Evolutionary conservation across 2,113 vertebrate species (phyloP), one percentile per base, ranked within the genome.

Genomic region (Thinocorus orbignyianus): DNA sequence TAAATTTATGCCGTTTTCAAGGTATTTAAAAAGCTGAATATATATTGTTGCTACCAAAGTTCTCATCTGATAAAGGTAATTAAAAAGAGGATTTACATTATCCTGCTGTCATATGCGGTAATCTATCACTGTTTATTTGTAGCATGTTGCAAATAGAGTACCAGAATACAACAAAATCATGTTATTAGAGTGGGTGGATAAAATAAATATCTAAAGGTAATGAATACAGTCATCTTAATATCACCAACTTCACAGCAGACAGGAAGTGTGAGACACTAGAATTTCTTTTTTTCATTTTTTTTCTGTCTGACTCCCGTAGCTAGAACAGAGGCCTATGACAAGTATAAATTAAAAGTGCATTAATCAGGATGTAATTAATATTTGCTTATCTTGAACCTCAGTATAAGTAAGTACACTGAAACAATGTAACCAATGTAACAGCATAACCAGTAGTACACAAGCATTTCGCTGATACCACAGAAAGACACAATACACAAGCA

Each of bases 221-320:
- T 19, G 12, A 41, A 24, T 69, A 44, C 2, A 1, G 17, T 24
- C 35, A 13, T 71, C 17, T 41, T 72, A 46, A 33, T 58, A 24
- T 54, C 39, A 30, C 22, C 10, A 77, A 9, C 13, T 83, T 83
- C 57, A 69, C 48, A 69, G 8, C 9, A 58, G 18, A 46, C 13
- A 6, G 6, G 23, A 81, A 64, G 26, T 42, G 31, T 19, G 37
- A 49, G 26, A 65, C 35, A n/a, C 5, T 52, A 60, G 58, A 64
- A 51, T 65, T 46, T 9, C 2, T 11, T 58, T 25, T 48, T 13
- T 65, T 14, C 14, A 13, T 57, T 46, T 42, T 31, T 30, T 25
- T 16, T 0, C 9, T 9, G 5, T 46, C 8, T 3, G 2, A 39
- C 17, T 82, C 4, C 25, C n/a, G 9, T 33, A 71, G 30, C 37